Evolutionary conservation across 2,888 invertebrate genomes (phyloP), one percentile per base, ranked within the genome.

Genomic region (Nomada flava): DNA sequence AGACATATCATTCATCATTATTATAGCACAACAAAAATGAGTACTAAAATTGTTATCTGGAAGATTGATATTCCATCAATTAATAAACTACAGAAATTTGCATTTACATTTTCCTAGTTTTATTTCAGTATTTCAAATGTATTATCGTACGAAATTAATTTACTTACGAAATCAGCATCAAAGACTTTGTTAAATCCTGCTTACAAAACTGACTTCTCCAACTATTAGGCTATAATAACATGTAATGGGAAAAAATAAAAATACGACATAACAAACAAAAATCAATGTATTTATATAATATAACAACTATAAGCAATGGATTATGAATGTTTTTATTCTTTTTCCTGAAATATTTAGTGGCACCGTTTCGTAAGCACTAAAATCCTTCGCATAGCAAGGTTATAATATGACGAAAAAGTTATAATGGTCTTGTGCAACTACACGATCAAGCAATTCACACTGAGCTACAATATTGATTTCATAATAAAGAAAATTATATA

Each of bases 271-370:
- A 57, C 26, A 57, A 57, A 69, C 42, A 57, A 42, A 44, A 69
- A 44, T 55, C 42, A 69, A 44, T 57, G 23, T 44, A 69, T 69
- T 57, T 69, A 69, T 23, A 69, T 69, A 2, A 57, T 23, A 53
- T 10, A 9, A 50, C n/a, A 26, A 23, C 42, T 18, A 57, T 15
- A 23, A 44, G 55, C 55, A 26, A 69, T n/a, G 23, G 13, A 42
- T 42, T 55, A 20, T 5, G 10, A 53, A 52, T n/a, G 20, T 20
- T 67, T 2, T n/a, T 44, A 26, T 13, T 57, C 9, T 44, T 20
- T 44, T 26, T 11, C 36, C 36, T 57, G 15, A 57, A 15, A 15
- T 23, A 20, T 9, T 20, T 36, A 53, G 36, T 53, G 20, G 10
- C 15, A 18, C 42, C 23, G 15, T 42, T 69, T n/a, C 42, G 23